phyloP scores from a whole-genome alignment of 2,113 vertebrate genomes.

The Poeciliopsis occidentalis region DNA sequence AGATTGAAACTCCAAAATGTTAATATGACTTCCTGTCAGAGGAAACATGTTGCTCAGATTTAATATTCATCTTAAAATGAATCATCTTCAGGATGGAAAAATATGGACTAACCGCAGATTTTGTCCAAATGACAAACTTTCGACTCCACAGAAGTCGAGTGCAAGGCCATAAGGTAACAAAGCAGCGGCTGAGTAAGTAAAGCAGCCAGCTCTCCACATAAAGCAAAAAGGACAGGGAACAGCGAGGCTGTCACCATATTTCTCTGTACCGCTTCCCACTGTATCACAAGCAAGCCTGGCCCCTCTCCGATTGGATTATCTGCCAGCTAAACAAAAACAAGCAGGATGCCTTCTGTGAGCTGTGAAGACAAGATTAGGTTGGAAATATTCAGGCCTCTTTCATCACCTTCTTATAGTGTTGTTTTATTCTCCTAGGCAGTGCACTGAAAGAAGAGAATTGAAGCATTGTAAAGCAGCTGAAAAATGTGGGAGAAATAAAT shows the following conservation, averaged over 20 bases:
- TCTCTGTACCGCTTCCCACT: slow-evolving; percentile 45
- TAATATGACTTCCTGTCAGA: too few species aligned
- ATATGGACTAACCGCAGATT: too few species aligned
- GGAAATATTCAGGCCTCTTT: slow-evolving; percentile 76
- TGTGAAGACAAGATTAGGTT: slow-evolving; percentile 75
- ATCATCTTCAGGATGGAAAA: too few species aligned
- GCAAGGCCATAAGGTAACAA: background rate
- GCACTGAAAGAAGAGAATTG: slow-evolving; percentile 39
- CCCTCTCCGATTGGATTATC: slow-evolving; percentile 75
- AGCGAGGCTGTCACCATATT: slow-evolving; percentile 60
- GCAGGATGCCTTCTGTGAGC: slow-evolving; percentile 65
- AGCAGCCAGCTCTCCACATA: slow-evolving; percentile 37
- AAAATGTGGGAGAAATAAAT: slow-evolving; percentile 10
- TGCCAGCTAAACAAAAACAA: slow-evolving; percentile 73
- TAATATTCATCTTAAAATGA: too few species aligned
- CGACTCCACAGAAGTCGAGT: background rate
- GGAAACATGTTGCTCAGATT: too few species aligned
- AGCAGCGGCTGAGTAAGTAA: slow-evolving; percentile 26
- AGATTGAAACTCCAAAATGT: too few species aligned
- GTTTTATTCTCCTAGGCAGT: slow-evolving; percentile 58
- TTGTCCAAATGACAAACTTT: background rate
- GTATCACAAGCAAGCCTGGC: slow-evolving; percentile 47
- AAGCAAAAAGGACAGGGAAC: slow-evolving; percentile 54
- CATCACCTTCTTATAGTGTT: slow-evolving; percentile 67
- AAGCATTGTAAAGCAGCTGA: slow-evolving; percentile 23